Evolutionary conservation across 2,888 invertebrate species (phyloP).

Genomic region (Leptopterna dolabrata): DNA sequence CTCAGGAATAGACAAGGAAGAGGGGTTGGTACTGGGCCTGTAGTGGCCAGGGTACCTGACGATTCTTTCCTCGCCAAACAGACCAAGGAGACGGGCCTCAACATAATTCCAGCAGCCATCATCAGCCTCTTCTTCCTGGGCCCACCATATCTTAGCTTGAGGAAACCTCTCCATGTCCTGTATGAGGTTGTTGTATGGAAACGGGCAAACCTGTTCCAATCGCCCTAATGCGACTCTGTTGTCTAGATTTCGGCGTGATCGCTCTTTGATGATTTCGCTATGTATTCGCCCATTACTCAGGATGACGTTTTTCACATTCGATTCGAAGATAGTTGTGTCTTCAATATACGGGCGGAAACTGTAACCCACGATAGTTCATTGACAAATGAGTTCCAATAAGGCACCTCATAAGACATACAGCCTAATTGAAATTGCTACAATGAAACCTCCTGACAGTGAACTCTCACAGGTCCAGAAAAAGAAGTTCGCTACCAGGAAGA

Average conservation of each 20-base stretch:
- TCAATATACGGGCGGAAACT: slow-evolving; percentile 52
- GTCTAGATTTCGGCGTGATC: slow-evolving; percentile 74
- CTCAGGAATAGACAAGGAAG: not conserved
- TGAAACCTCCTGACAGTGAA: too few species aligned
- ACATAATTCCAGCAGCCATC: slow-evolving; percentile 68
- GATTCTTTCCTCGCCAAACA: slow-evolving; percentile 12
- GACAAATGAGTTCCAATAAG: too few species aligned
- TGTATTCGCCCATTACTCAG: slow-evolving; percentile 88
- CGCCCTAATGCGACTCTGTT: slow-evolving; percentile 84
- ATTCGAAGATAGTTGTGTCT: slow-evolving; percentile 58
- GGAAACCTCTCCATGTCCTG: slow-evolving; percentile 71
- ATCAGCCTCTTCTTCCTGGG: slow-evolving; percentile 91
- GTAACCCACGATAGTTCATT: not conserved
- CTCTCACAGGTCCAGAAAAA: too few species aligned
- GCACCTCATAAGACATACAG: too few species aligned
- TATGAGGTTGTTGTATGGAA: slow-evolving; percentile 85
- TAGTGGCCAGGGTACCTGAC: not conserved
- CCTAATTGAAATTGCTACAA: too few species aligned
- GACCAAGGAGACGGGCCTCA: slow-evolving; percentile 26
- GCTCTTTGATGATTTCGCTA: slow-evolving; percentile 80
- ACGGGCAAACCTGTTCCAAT: slow-evolving; percentile 87
- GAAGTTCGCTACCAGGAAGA: too few species aligned
- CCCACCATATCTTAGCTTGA: slow-evolving; percentile 85
- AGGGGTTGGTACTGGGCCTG: not conserved
- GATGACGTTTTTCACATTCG: slow-evolving; percentile 77